phyloP scores from a whole-genome alignment of 2,888 invertebrate genomes.

The Acanthococcus lagerstroemiae region DNA sequence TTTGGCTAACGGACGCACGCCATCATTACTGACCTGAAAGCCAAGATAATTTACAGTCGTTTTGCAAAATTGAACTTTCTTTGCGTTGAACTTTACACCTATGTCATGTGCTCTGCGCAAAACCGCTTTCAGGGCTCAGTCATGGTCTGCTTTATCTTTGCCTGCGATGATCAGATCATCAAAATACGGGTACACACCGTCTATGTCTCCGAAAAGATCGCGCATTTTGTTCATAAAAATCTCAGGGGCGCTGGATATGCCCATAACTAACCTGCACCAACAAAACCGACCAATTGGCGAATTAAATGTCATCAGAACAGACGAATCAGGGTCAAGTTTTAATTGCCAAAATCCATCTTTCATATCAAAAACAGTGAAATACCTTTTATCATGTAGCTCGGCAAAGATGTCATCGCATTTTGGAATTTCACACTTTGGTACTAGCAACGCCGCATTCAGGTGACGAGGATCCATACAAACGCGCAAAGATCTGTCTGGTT shows the following conservation, averaged over 20 bases:
- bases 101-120: slow-evolving; percentile 30
- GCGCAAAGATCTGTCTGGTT: not conserved
- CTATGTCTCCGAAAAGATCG: slow-evolving; percentile 4
- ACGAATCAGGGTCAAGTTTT: slow-evolving; percentile 33
- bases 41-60: slow-evolving; percentile 19
- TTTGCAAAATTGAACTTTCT: slow-evolving; percentile 29
- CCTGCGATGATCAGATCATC: slow-evolving; percentile 17
- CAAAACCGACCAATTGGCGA: slow-evolving; percentile 36
- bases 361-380: not conserved
- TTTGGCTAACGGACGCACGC: too few species aligned
- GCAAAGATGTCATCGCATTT: not conserved
- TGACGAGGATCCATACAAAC: not conserved
- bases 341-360: slow-evolving; percentile 21
- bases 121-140: slow-evolving; percentile 23
- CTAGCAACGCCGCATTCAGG: not conserved
- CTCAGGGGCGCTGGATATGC: slow-evolving; percentile 33
- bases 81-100: slow-evolving; percentile 33
- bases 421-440: not conserved
- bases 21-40: slow-evolving; percentile 4
- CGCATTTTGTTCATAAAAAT: slow-evolving; percentile 19
- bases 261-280: slow-evolving; percentile 34
- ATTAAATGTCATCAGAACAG: slow-evolving; percentile 34
- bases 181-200: slow-evolving; percentile 2
- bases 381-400: not conserved
- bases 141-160: slow-evolving; percentile 29